These are phyloP conservation scores for Liasis olivaceus DNA, from an alignment of 2,797 vertebrate species.

Conservation along the genomic window DNA sequence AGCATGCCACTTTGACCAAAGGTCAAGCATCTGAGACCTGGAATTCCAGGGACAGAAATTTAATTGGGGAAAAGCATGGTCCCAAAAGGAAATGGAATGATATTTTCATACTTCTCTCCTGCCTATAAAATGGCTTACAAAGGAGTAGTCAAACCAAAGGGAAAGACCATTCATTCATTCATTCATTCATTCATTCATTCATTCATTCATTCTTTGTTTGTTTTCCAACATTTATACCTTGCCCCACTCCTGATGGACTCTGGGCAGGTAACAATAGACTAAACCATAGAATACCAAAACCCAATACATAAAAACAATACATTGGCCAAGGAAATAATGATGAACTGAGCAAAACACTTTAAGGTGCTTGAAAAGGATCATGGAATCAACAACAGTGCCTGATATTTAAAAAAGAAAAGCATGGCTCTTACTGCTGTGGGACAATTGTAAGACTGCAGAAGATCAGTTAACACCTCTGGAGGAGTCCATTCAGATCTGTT, in stretches of 20 bases:
- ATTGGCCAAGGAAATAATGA: background rate
- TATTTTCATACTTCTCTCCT: background rate
- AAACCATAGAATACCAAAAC: background rate
- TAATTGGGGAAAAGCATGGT: background rate
- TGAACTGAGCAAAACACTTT: background rate
- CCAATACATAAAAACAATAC: background rate
- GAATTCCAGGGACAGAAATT: background rate
- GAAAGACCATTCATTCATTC: too few relatives aligned
- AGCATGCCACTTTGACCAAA: background rate
- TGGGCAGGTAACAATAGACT: background rate
- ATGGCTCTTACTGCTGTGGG: background rate
- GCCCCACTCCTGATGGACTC: background rate
- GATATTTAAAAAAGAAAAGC: background rate
- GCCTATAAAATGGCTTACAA: background rate
- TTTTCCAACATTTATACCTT: background rate
- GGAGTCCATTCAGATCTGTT: background rate
- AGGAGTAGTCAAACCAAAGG: background rate
- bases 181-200: too few relatives aligned
- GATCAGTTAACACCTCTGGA: background rate
- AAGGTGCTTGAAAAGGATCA: background rate
- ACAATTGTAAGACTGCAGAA: background rate
- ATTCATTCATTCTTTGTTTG: background rate
- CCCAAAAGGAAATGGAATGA: background rate
- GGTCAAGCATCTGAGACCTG: background rate
- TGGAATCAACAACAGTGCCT: background rate